These are phyloP conservation scores for Scaptomyza tumidula DNA, from an alignment of 2,888 invertebrate genomes.

Conservation along the genomic window DNA sequence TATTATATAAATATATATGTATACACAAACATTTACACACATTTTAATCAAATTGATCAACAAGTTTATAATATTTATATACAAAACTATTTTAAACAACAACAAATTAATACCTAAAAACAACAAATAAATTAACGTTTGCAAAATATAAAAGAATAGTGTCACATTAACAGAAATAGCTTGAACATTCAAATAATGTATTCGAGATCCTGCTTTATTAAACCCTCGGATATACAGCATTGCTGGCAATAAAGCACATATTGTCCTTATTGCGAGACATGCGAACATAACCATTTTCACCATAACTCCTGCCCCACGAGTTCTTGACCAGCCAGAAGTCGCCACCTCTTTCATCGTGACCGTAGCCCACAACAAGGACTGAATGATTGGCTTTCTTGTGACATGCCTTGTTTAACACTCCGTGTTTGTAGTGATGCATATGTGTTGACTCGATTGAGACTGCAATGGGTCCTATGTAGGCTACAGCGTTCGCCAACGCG, in stretches of 20 bases:
- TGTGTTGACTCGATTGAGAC: conserved; percentile 95
- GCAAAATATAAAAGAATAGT: too few relatives aligned
- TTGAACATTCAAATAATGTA: too few relatives aligned
- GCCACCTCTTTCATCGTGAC: conserved; percentile 80
- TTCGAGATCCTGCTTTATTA: neutral
- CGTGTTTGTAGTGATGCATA: conserved; percentile 92
- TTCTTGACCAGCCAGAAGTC: conserved; percentile 90
- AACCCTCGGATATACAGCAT: conserved; percentile 91
- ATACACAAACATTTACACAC: conserved; percentile 17
- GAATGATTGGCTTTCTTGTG: conserved; percentile 91
- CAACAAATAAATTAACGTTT: too few relatives aligned
- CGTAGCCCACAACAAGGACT: conserved; percentile 82
- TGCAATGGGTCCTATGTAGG: conserved; percentile 92
- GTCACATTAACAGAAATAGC: neutral
- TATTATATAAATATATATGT: conserved; percentile 15
- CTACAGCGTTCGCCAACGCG: conserved; percentile 90
- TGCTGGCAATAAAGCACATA: conserved; percentile 93
- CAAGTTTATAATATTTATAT: conserved; percentile 57
- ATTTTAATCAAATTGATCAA: conserved; percentile 50
- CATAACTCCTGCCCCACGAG: conserved; percentile 89
- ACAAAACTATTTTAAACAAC: too few relatives aligned
- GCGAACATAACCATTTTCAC: conserved; percentile 92
- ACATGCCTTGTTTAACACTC: conserved; percentile 91
- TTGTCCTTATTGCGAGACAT: conserved; percentile 93
- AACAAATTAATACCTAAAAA: too few relatives aligned